Conservation (phyloP, 2,113 vertebrate genomes). For the Etheostoma spectabile region DNA sequence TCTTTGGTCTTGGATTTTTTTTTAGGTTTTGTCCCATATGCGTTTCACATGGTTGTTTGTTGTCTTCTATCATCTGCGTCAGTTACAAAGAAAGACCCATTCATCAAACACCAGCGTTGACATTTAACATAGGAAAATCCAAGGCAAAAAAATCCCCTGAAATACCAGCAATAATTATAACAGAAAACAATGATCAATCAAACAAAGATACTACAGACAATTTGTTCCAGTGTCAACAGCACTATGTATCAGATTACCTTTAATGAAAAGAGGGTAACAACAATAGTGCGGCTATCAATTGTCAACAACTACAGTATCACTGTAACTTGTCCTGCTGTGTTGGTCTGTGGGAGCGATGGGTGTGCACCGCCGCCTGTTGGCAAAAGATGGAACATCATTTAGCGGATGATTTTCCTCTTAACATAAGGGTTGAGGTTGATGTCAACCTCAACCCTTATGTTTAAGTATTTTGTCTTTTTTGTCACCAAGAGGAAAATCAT, state of each 20-base stretch:
- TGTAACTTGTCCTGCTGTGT: not conserved
- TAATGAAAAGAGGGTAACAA: not conserved
- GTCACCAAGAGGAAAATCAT: no score
- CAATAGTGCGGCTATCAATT: not conserved
- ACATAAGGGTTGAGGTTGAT: no score
- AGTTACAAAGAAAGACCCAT: conserved; percentile 35
- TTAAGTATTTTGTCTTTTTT: not conserved
- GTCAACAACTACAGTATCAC: not conserved
- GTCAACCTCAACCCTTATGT: not conserved
- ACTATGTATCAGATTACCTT: not conserved
- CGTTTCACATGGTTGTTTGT: conserved; percentile 9
- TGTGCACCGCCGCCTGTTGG: conserved; percentile 52
- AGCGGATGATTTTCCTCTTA: no score
- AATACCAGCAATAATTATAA: not conserved
- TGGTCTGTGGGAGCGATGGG: not conserved
- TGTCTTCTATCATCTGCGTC: not conserved
- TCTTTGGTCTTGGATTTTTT: conserved; percentile 12
- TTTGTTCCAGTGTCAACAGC: not conserved
- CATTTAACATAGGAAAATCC: conserved; percentile 35
- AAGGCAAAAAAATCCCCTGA: conserved; percentile 58
- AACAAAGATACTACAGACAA: not conserved
- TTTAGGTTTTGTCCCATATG: conserved; percentile 5
- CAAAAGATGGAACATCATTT: not conserved
- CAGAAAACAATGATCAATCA: not conserved
- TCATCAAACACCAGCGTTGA: conserved; percentile 32